Evolutionary conservation across 2,113 vertebrate species (phyloP), one percentile per base, ranked within the genome.

Genomic region (Thermophis baileyi): DNA sequence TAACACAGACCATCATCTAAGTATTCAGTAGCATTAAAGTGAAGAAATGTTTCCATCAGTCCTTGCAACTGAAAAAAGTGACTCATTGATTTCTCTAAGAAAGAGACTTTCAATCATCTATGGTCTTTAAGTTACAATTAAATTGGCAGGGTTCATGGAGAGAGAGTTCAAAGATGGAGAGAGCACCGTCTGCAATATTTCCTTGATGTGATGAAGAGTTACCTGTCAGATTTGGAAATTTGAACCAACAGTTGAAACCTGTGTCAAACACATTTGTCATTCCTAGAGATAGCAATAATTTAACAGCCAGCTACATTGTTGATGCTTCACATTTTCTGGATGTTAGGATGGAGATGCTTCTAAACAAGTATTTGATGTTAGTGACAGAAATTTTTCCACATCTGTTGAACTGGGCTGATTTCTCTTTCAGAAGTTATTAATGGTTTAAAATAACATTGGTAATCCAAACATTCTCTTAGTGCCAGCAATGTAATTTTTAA

Each of bases 161-260:
- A 96, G 93, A 95, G 96, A 97, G 96, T 95, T 89, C 95, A 94
- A 95, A 95, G 96, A 96, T 96, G 53, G 96, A 97, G 96, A 95
- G 95, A 94, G 86, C 69, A 89, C 46, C 94, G 97, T 97, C 97
- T 97, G 96, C 94, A 96, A 91, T 95, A 93, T 97, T 98, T 98
- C 98, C 97, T 97, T 97, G 95, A 96, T 85, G 97, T 98, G 98
- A 97, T 99, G 98, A 99, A 97, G 74, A 81, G 97, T 96, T 96
- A 96, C 96, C 98, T 98, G 98, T 98, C 98, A 96, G 95, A 91
- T 95, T 95, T 97, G 97, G 98, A 98, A 99, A 98, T 95, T 97
- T 94, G 98, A 98, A 96, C 97, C 96, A 96, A 87, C 93, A 96
- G 97, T 97, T 98, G 98, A 98, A 98, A 97, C 96, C 95, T 92